These are phyloP conservation scores for Paramisgurnus dabryanus DNA, from an alignment of 2,113 vertebrate genomes.

Conservation along the genomic window DNA sequence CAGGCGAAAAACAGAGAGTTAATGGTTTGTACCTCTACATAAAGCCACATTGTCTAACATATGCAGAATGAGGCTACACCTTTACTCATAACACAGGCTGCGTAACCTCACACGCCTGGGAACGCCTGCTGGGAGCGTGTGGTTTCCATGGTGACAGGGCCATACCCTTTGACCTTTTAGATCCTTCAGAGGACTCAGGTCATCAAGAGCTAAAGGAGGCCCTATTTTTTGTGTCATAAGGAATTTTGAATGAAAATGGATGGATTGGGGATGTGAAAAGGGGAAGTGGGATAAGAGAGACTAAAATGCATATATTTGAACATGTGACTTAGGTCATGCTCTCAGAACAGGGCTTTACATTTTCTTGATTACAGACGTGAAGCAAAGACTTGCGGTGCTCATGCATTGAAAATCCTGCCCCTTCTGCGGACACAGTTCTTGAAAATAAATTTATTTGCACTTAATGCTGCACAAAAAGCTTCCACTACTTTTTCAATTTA, in stretches of 20 bases:
- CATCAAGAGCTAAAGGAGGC: slow-evolving; percentile 44
- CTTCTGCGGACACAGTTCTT: too few relatives aligned
- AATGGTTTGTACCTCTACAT: slow-evolving; percentile 11
- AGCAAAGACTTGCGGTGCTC: too few relatives aligned
- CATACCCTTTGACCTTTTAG: slow-evolving; percentile 64
- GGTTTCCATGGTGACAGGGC: slow-evolving; percentile 66
- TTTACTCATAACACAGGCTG: background rate
- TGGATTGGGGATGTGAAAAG: slow-evolving; percentile 38
- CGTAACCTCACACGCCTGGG: slow-evolving; percentile 56
- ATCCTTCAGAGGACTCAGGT: slow-evolving; percentile 54
- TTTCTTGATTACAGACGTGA: too few relatives aligned
- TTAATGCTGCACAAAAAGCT: too few relatives aligned
- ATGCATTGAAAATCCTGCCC: too few relatives aligned
- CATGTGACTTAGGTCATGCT: slow-evolving; percentile 61
- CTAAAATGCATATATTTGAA: slow-evolving; percentile 67
- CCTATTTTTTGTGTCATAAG: slow-evolving; percentile 46
- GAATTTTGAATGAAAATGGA: slow-evolving; percentile 56
- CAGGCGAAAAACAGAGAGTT: slow-evolving; percentile 39
- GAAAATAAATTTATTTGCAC: background rate
- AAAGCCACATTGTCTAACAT: background rate
- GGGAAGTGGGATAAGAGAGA: slow-evolving; percentile 29
- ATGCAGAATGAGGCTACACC: slow-evolving; percentile 23
- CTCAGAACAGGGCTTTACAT: slow-evolving; percentile 35
- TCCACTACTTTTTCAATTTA: too few relatives aligned
- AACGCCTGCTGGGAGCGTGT: slow-evolving; percentile 59